Evolutionary conservation across 2,113 vertebrate genomes (phyloP), one percentile per base, ranked within the genome.

Genomic region (Ptilonorhynchus violaceus): DNA sequence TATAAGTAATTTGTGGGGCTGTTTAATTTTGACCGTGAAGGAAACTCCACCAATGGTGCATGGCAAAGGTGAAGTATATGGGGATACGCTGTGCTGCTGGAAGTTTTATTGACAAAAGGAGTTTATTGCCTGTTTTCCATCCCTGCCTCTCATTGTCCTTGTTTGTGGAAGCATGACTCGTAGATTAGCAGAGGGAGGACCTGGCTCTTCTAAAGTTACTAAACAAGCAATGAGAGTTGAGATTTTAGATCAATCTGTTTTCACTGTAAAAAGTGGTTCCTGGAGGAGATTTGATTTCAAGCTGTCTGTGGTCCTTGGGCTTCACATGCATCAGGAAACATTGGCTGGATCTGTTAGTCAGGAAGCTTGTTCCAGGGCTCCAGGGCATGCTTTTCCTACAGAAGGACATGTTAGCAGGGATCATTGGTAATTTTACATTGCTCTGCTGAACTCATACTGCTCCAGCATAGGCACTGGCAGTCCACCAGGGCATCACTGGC

Each of bases 231-330:
- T 49, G 25, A 44, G 52, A 14, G 28, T 22, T 60, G 79, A 68
- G 56, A 56, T 95, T 88, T 93, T 60, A 68, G 60, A 92, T 89
- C 70, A 84, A 95, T 88, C 94, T 88, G 39, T 95, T 95, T 93
- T 88, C 56, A 20, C 42, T 55, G 63, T 76, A 86, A 86, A 60
- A 92, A 83, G 33, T 77, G 55, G 72, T 92, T 95, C 81, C 83
- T 88, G 78, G 67, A 95, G 75, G 55, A 95, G 88, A 60, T 93
- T 89, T 39, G 30, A 56, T 91, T 94, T 92, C 90, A 89, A 8
- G 66, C 60, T 89, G 42, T 85, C 85, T 56, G 41, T 63, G 41
- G 22, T 78, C 47, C 60, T 85, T 75, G 47, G 69, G 16, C 81
- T 93, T 88, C 49, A 3, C 50, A 11, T n/a, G 90, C 22, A 31